Evolutionary conservation across 2,888 invertebrate genomes (phyloP).

Genomic region (Heliconius hortense): DNA sequence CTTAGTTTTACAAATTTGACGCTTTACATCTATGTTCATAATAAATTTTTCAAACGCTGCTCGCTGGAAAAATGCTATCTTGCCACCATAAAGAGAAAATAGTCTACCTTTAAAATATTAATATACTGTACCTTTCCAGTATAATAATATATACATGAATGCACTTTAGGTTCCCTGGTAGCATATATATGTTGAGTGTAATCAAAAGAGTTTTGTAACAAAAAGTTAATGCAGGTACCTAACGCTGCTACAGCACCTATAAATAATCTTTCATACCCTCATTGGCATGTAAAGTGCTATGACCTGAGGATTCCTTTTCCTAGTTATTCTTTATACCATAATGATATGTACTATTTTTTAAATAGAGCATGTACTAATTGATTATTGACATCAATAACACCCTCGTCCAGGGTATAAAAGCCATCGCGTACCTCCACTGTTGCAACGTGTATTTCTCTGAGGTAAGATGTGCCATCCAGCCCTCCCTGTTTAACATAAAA

Average conservation of each 20-base stretch:
- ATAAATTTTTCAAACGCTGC: neutral
- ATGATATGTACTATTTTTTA: constrained; percentile 13
- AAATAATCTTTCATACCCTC: constrained; percentile 10
- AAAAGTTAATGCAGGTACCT: neutral
- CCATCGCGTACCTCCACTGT: neutral
- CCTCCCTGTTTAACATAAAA: neutral
- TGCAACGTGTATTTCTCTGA: neutral
- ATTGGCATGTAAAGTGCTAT: constrained; percentile 9
- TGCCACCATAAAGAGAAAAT: neutral
- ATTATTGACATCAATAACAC: constrained; percentile 8
- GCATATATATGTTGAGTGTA: neutral
- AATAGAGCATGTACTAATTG: constrained; percentile 12
- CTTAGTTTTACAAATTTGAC: neutral
- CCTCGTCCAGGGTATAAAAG: constrained; percentile 5
- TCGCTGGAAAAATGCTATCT: neutral
- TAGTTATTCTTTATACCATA: constrained; percentile 16
- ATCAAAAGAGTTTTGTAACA: neutral
- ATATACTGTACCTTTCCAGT: neutral
- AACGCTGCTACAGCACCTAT: neutral
- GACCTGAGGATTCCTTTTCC: neutral
- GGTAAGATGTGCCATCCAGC: neutral
- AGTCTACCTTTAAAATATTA: neutral
- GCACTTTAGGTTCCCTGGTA: neutral
- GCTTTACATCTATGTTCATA: neutral
- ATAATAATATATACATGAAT: neutral